These are phyloP conservation scores for Lymantria dispar DNA, from an alignment of 2,888 invertebrate genomes.

Conservation along the genomic window DNA sequence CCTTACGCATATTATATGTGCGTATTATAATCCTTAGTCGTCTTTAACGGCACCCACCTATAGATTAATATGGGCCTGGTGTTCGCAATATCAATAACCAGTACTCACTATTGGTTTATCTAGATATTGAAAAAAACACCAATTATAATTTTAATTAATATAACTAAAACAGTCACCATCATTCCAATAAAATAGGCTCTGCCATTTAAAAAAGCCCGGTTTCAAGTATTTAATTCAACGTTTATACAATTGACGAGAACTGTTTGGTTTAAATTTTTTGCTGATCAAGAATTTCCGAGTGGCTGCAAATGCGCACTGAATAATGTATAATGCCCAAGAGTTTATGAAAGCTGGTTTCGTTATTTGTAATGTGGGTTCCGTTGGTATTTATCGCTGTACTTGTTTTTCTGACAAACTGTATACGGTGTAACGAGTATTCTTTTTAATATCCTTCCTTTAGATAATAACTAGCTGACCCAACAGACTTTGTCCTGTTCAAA, in stretches of 20 bases:
- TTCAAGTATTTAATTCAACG: conserved; percentile 20
- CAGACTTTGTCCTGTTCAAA: too few relatives aligned
- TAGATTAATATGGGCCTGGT: neutral
- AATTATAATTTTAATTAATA: neutral
- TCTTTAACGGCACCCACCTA: too few relatives aligned
- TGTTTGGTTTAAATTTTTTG: conserved; percentile 30
- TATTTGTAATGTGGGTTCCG: conserved; percentile 27
- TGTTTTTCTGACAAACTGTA: neutral
- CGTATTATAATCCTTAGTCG: too few relatives aligned
- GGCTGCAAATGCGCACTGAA: conserved; percentile 27
- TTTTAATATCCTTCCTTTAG: too few relatives aligned
- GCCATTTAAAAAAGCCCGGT: conserved; percentile 12
- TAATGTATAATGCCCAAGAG: conserved; percentile 33
- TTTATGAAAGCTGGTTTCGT: conserved; percentile 21
- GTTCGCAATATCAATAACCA: neutral
- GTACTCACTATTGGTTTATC: neutral
- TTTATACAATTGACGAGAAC: conserved; percentile 35
- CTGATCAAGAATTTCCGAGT: conserved; percentile 33
- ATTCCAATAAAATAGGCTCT: conserved; percentile 16
- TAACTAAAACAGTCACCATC: neutral
- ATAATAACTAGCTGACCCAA: too few relatives aligned
- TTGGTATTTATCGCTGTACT: conserved; percentile 2
- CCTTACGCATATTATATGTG: too few relatives aligned
- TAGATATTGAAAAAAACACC: neutral
- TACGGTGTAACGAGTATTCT: too few relatives aligned